Evolutionary conservation across 2,797 vertebrate species (phyloP), one percentile per base, ranked within the genome.

Genomic region (Xenops minutus): DNA sequence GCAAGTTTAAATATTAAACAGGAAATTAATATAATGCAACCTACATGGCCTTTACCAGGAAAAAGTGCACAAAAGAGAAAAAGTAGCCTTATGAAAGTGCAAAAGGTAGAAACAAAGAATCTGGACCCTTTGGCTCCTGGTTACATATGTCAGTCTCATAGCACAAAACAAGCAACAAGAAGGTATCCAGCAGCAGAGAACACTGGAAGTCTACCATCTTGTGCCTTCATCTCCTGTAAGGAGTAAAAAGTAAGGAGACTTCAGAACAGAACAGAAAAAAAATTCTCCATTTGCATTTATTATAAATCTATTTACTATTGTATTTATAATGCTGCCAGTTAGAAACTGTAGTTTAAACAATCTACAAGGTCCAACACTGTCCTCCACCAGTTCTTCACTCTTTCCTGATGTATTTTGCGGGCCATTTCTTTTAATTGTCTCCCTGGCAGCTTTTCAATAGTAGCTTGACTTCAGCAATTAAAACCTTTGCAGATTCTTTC

Each of bases 21-120:
- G 26, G 41, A 91, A 93, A 89, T 41, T 55, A 84, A 91, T 82
- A 26, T 85, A 87, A 85, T 18, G 37, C 54, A 90, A 95, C 76
- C n/a, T 67, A 71, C 21, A 48, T 8, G 13, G 41, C n/a, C 30
- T 46, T n/a, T 59, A 46, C 30, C 29, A 18, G 52, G 52, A 76
- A 78, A 80, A 29, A 51, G 23, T 15, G 63, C 32, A 69, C 12
- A 34, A 49, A 74, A 46, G 11, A 72, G 12, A 82, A 87, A 5
- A 74, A 19, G 14, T 14, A 9, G 27, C n/a, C 51, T 39, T 69
- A n/a, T 20, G 36, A 77, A 94, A 74, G 74, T 0, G 9, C 15
- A 21, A 74, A 58, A 32, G 71, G 9, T 7, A 54, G 34, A 77
- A 89, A 32, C 18, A 85, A 80, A 27, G 14, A 41, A 68, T 1